These are phyloP conservation scores for Patella caerulea DNA, from an alignment of 2,888 invertebrate genomes.

Conservation along the genomic window DNA sequence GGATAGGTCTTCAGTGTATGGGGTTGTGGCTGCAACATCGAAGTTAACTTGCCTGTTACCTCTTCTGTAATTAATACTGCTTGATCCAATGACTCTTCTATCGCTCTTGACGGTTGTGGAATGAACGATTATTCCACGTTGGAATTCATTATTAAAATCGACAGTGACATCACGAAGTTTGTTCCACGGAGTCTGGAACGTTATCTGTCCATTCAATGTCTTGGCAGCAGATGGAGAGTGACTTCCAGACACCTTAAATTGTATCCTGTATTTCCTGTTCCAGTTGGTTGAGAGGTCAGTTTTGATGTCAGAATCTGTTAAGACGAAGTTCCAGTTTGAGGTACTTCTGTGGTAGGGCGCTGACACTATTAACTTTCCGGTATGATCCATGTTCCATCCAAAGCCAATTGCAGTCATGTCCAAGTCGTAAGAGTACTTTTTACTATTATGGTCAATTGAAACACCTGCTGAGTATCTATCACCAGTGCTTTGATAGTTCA, in stretches of 20 bases:
- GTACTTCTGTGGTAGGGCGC: conserved; percentile 25
- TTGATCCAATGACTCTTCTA: conserved; percentile 35
- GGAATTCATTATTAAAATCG: conserved; percentile 42
- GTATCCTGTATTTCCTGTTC: conserved; percentile 28
- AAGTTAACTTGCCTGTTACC: conserved; percentile 31
- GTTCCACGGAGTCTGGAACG: conserved; percentile 42
- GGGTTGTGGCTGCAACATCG: conserved; percentile 30
- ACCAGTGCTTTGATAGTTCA: conserved; percentile 25
- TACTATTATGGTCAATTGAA: conserved; percentile 24
- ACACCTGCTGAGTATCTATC: conserved; percentile 24
- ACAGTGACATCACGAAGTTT: conserved; percentile 34
- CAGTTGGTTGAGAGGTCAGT: conserved; percentile 23
- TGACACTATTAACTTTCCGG: conserved; percentile 30
- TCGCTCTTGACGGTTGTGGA: conserved; percentile 38
- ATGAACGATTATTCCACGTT: conserved; percentile 35
- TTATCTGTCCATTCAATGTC: conserved; percentile 34
- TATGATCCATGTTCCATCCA: conserved; percentile 27
- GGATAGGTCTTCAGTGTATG: conserved; percentile 39
- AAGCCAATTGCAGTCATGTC: conserved; percentile 24
- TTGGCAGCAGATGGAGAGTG: conserved; percentile 23
- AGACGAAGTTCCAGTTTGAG: conserved; percentile 28
- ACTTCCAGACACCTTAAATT: conserved; percentile 23
- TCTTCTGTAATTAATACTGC: conserved; percentile 34
- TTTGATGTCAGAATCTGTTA: conserved; percentile 24
- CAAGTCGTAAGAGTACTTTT: conserved; percentile 25